Conservation (phyloP, 2,113 vertebrate species). For the Mormyrus lacerda region DNA sequence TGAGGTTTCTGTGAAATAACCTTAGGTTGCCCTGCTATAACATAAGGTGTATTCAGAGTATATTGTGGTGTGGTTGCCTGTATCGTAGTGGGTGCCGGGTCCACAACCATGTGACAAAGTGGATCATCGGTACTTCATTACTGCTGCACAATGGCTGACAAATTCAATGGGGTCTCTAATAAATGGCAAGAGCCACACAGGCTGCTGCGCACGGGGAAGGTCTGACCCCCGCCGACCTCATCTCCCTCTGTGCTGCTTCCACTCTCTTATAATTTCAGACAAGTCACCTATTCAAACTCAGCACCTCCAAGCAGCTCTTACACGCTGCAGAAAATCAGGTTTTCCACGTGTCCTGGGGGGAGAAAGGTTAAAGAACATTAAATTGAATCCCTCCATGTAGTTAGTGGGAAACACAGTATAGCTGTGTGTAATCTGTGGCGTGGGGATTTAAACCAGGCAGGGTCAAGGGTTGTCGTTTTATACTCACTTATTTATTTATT, state of each 20-base stretch:
- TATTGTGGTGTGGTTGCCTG: not conserved
- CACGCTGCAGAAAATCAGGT: not conserved
- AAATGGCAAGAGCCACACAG: not conserved
- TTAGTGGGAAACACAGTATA: not conserved
- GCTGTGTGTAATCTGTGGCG: not conserved
- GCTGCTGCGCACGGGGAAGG: not conserved
- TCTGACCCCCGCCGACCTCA: not conserved
- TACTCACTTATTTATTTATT: not conserved
- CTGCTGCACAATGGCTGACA: not conserved
- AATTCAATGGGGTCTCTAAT: slow-evolving; percentile 5
- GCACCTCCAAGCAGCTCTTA: not conserved
- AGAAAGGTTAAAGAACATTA: not conserved
- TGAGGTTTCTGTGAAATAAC: not conserved
- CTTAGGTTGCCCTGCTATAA: not conserved
- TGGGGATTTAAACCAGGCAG: not conserved
- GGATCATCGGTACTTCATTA: not conserved
- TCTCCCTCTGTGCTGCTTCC: not conserved
- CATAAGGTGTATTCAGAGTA: not conserved
- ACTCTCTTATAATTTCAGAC: not conserved
- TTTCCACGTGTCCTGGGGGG: not conserved
- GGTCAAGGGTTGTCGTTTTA: not conserved
- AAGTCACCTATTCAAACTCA: not conserved
- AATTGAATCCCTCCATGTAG: not conserved
- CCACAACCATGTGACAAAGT: not conserved
- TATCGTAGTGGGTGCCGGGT: not conserved